Evolutionary conservation across 2,113 vertebrate genomes (phyloP).

Genomic region (Capreolus pygargus): DNA sequence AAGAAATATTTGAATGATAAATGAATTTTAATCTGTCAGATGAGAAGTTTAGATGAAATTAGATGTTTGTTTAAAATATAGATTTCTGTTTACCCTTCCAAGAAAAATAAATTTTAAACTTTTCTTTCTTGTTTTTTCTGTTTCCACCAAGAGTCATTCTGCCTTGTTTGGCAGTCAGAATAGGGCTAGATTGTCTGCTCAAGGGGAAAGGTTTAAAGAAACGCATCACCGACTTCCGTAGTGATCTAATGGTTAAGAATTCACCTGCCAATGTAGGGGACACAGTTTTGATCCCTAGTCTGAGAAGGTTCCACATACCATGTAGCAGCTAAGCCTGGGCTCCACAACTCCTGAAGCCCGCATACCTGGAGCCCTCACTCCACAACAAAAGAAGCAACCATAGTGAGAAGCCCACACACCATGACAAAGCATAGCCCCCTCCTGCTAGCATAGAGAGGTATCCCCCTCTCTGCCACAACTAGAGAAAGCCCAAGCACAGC

Average conservation of each 20-base stretch:
- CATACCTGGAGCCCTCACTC: not conserved
- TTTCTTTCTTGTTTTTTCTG: slow-evolving; percentile 10
- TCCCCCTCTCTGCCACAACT: not conserved
- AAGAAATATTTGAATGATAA: not conserved
- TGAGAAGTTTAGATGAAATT: not conserved
- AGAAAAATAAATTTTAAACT: not conserved
- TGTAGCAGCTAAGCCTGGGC: not conserved
- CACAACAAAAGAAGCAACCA: not conserved
- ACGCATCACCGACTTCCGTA: not conserved
- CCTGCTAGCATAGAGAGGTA: not conserved
- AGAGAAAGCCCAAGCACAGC: not conserved
- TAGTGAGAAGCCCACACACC: not conserved
- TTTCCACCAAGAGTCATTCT: not conserved
- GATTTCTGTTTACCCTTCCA: slow-evolving; percentile 5
- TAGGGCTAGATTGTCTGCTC: not conserved
- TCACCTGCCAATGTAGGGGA: not conserved
- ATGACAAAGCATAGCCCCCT: not conserved
- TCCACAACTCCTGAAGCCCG: not conserved
- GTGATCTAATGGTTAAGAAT: not conserved
- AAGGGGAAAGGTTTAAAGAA: not conserved
- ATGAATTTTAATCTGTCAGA: not conserved
- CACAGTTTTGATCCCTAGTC: not conserved
- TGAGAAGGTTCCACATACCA: not conserved
- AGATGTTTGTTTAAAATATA: not conserved
- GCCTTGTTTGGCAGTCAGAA: not conserved